Base-by-base conservation (phyloP, 2,888 invertebrate genomes). In the Blastobasis lacticolella region DNA sequence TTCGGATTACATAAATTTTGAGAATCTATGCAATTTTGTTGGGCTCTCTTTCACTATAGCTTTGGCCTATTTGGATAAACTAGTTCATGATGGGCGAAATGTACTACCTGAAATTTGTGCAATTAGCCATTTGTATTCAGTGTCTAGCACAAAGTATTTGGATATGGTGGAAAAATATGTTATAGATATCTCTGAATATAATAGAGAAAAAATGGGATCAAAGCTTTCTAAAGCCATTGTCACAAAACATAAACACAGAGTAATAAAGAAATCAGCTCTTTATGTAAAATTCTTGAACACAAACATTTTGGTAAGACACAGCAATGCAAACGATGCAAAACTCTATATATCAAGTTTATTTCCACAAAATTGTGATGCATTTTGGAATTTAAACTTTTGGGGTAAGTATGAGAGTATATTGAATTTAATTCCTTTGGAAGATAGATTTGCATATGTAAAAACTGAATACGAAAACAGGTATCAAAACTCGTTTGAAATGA, bases 171-270 rank as follows among this genome's bases (percentile, higher is more conserved):
- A 74, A 56, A 61, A 54, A 8, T 57, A 63, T 54, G 42, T 46
- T 4, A 23, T 46, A 23, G 5, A 8, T 43, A 6, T 6, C 6
- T n/a, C 4, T 6, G 36, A 40, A 46, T 6, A 5, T n/a, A 5
- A 23, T 4, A 48, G 48, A 6, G 46, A 23, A 23, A 23, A 36
- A 48, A 57, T 73, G 37, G 70, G 73, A 37, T 56, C 62, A 10
- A 62, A 67, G 46, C 60, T 66, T 37, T 66, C 70, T n/a, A 70
- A 66, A 57, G 54, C 63, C 51, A 65, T 74, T 10, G 58, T 70
- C 51, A 62, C 60, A 38, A 75, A 76, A 51, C 67, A 79, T 54
- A 81, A 75, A 58, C 52, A 60, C 4, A 66, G 75, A 56, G 69
- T 79, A 42, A 53, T 71, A 42, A 61, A 61, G 4, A 64, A 67